phyloP scores from a whole-genome alignment of 2,113 vertebrate genomes.

The Boleophthalmus pectinirostris region DNA sequence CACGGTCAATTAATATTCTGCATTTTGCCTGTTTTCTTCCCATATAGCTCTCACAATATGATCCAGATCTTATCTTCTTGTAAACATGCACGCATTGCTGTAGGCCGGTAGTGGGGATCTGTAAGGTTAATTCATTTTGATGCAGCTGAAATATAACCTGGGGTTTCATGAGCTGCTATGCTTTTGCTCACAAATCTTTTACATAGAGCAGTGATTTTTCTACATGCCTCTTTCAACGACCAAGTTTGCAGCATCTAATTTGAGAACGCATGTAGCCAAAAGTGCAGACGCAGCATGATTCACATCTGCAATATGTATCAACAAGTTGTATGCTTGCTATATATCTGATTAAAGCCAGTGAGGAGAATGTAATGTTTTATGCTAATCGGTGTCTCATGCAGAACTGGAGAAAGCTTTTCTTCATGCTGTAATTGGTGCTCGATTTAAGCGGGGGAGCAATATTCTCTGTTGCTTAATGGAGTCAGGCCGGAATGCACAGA shows the following conservation, averaged over 20 bases:
- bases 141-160: conserved; percentile 32
- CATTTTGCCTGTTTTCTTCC: conserved; percentile 4
- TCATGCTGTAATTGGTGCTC: conserved; percentile 63
- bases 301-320: conserved; percentile 51
- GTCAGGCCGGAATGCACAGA: conserved; percentile 40
- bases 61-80: conserved; percentile 11
- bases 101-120: background rate
- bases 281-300: conserved; percentile 48
- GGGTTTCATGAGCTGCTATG: conserved; percentile 41
- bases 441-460: conserved; percentile 55
- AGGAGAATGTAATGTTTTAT: conserved; percentile 53
- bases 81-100: conserved; percentile 9
- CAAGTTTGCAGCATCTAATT: conserved; percentile 32
- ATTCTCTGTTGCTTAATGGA: conserved; percentile 63
- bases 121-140: conserved; percentile 31
- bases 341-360: conserved; percentile 43
- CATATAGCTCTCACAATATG: conserved; percentile 1
- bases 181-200: conserved; percentile 27
- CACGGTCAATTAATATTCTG: conserved; percentile 16
- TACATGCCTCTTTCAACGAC: conserved; percentile 38
- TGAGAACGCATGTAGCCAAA: conserved; percentile 25
- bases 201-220: conserved; percentile 28
- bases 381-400: conserved; percentile 54
- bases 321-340: conserved; percentile 48
- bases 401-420: conserved; percentile 40